Base-by-base conservation (phyloP, 1,140 invertebrate species). In the Saccostrea echinata region DNA sequence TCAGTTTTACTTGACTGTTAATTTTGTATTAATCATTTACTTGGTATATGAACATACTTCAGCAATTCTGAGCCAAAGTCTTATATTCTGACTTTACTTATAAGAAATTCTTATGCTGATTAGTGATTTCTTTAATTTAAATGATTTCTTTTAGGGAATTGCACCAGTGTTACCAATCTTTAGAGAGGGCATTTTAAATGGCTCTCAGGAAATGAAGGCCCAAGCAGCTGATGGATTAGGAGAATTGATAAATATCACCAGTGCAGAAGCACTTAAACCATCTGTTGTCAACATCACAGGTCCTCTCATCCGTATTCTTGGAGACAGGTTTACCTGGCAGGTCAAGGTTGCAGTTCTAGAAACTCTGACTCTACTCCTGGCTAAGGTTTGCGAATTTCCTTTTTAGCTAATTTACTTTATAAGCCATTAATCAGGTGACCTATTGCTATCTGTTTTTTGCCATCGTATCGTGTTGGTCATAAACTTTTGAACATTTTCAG, bases 201-300 rank as follows among this genome's bases (percentile, higher is more conserved):
- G 98, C 21, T 95, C 97, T 85, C 97, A 98, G 0, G 99, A 99
- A 89, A 96, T 98, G 91, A 99, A 99, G 94, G 98, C 99, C 95
- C 97, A 97, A 89, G 98, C 98, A 1, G 98, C 98, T n/a, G 96
- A 98, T 93, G 98, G 98, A 89, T 95, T 99, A 84, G 97, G 98
- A 12, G 98, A 99, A 96, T 96, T 99, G 1, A 99, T 99, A 91
- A 96, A 96, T 90, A 94, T 99, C 55, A 98, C 98, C 21, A 92
- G 92, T 90, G 86, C 94, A 18, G 94, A 94, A 80, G 98, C 98
- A 9, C 95, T 99, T 27, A 98, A 99, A 94, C 97, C 98, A 2
- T 99, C 98, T 81, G 98, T 99, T 1, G 97, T 99, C 53, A 97
- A 98, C 92, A 98, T 99, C 90, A 99, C 99, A 33, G 99, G 99